These are phyloP conservation scores for Alcedo atthis DNA, from an alignment of 2,797 vertebrate species.

Conservation along the genomic window DNA sequence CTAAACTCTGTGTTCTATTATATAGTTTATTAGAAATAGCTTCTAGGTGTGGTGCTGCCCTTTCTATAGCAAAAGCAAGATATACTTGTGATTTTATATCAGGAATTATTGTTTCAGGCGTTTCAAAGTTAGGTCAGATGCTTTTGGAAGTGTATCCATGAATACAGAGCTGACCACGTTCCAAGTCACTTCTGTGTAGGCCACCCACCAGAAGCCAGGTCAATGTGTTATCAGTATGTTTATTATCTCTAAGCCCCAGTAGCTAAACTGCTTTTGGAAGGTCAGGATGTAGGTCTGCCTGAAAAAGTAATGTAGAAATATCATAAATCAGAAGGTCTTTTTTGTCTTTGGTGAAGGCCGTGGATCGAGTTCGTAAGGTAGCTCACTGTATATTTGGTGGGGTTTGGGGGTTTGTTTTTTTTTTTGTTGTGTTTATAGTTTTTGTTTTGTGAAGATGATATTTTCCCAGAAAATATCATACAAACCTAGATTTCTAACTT, in stretches of 20 bases:
- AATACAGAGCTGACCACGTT: background rate
- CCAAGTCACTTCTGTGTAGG: rapidly evolving
- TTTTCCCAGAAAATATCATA: background rate
- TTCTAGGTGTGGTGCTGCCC: background rate
- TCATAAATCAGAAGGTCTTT: background rate
- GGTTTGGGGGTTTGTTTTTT: background rate
- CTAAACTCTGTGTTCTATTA: background rate
- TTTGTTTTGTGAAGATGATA: background rate
- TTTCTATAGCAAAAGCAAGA: background rate
- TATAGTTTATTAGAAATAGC: background rate
- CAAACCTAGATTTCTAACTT: background rate
- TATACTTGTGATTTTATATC: background rate
- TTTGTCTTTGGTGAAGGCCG: background rate
- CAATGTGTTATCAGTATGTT: background rate
- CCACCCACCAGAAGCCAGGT: background rate
- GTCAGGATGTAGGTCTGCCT: background rate
- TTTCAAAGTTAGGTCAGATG: background rate
- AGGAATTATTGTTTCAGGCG: background rate
- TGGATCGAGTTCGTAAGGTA: background rate
- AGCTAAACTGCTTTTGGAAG: background rate
- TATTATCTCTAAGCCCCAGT: background rate
- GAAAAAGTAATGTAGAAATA: background rate
- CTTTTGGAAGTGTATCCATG: background rate
- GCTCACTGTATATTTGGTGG: background rate
- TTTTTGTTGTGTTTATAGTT: background rate